Evolutionary conservation across 2,888 invertebrate genomes (phyloP), one percentile per base, ranked within the genome.

Genomic region (Desoria tigrina): DNA sequence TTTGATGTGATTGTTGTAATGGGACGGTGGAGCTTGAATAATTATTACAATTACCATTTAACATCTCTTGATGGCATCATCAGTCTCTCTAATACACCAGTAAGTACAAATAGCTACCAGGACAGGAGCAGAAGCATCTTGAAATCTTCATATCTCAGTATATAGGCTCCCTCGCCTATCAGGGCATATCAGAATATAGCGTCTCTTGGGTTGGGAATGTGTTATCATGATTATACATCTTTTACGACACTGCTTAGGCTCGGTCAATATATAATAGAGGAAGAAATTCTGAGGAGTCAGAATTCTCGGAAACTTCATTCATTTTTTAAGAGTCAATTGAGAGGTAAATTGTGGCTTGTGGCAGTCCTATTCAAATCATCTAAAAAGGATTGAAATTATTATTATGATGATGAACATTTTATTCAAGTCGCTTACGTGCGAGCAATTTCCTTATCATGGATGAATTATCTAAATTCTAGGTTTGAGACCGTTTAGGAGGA

Each of bases 251-350:
- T 45, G 45, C 45, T 21, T 45, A 45, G 9, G 45, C n/a, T 16
- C 16, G 45, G 45, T 45, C 45, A 57, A 57, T n/a, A n/a, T n/a
- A n/a, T n/a, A n/a, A n/a, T 57, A 42, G n/a, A 6, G 6, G 26
- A 16, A 14, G 37, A 24, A 14, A 57, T 42, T 57, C 21, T 24
- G 55, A 57, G 39, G 56, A 57, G 56, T 57, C 56, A 57, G 42
- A 42, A 57, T 57, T 57, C 56, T 57, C 2, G 9, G 56, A 57
- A 57, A 42, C 4, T 57, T 57, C 56, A 57, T 57, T 57, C 56
- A 57, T 57, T 57, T 42, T 55, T 57, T 57, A 18, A 16, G 45
- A 45, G 56, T 37, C 56, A 57, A 57, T 57, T 57, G 42, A 57
- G 21, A 32, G 32, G 4, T 55, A 57, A 57, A 57, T 57, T 57